phyloP scores from a whole-genome alignment of 2,797 vertebrate genomes.

The Vireo griseus region DNA sequence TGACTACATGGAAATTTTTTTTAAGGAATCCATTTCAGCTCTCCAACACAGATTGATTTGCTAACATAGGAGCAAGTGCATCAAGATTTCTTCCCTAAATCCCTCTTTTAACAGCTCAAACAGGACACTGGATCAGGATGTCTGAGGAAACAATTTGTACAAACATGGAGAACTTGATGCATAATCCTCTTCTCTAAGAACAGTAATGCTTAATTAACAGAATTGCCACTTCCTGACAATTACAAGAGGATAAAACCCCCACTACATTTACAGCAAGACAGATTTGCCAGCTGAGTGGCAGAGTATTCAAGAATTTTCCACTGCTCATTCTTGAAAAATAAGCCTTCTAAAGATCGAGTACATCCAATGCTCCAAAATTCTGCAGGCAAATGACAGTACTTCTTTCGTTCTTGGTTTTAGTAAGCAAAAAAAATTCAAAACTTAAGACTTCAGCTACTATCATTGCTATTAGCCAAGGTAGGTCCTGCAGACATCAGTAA shows the following conservation, averaged over 20 bases:
- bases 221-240: constrained; percentile 41
- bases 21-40: not conserved
- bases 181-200: constrained; percentile 23
- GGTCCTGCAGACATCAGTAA: not conserved
- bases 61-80: not conserved
- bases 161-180: not conserved
- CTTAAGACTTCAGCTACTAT: not conserved
- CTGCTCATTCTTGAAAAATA: not conserved
- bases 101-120: not conserved
- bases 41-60: not conserved
- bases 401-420: not conserved
- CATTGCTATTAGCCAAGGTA: not conserved
- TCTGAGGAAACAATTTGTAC: not conserved
- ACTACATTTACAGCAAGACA: constrained; percentile 8
- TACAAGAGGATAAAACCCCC: not conserved
- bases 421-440: not conserved
- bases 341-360: not conserved
- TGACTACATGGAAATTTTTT: not conserved
- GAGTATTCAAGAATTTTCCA: constrained; percentile 33
- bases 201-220: constrained; percentile 50
- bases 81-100: not conserved
- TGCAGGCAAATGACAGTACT: not conserved
- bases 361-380: not conserved
- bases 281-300: not conserved
- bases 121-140: not conserved